Conservation (phyloP, 1,140 invertebrate genomes). For the Lethrus apterus region DNA sequence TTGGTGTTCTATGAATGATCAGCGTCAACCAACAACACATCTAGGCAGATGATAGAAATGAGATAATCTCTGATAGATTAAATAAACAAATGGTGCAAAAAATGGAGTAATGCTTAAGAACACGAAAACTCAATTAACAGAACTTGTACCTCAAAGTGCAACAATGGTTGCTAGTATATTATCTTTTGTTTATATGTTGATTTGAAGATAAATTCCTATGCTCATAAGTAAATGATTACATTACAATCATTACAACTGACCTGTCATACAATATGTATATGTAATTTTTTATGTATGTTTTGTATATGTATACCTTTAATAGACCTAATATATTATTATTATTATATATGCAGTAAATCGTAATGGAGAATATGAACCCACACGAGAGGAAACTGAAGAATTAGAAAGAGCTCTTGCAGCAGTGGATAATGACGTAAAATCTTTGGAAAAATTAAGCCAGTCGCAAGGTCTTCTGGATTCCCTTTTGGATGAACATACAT, state of each 20-base stretch:
- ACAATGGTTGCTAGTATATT: neutral
- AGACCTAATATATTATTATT: neutral
- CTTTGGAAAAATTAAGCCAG: slow-evolving; percentile 62
- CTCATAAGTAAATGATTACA: neutral
- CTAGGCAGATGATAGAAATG: too few species aligned
- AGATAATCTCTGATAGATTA: too few species aligned
- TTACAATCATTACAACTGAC: too few species aligned
- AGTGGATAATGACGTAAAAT: slow-evolving; percentile 70
- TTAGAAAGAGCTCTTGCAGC: slow-evolving; percentile 74
- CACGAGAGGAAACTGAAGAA: slow-evolving; percentile 75
- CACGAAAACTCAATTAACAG: too few species aligned
- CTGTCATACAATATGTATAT: too few species aligned
- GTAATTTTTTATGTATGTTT: too few species aligned
- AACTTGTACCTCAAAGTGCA: too few species aligned
- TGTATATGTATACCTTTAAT: neutral
- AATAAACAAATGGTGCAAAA: too few species aligned
- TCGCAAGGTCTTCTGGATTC: slow-evolving; percentile 51
- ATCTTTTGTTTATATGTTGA: neutral
- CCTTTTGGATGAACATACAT: slow-evolving; percentile 35
- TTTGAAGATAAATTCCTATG: neutral
- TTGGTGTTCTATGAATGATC: too few species aligned
- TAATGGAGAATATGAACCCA: slow-evolving; percentile 61
- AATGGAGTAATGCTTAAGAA: too few species aligned
- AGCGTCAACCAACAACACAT: too few species aligned
- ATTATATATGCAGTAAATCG: slow-evolving; percentile 52